phyloP scores from a whole-genome alignment of 1,140 invertebrate genomes.

The Drosophila yakuba region DNA sequence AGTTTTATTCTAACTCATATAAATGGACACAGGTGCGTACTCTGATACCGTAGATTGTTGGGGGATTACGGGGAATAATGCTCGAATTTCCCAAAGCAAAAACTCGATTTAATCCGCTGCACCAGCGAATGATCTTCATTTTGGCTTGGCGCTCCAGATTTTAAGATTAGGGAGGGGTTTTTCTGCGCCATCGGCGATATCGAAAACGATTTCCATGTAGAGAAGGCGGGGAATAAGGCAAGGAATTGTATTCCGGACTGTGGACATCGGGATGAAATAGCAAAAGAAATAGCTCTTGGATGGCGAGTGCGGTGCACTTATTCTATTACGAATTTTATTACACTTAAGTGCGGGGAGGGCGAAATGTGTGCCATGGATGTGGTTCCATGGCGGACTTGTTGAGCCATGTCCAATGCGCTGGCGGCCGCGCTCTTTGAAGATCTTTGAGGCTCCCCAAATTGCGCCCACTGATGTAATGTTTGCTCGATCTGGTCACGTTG shows the following conservation, averaged over 20 bases:
- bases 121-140: constrained; percentile 57
- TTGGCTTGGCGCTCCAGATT: constrained; percentile 50
- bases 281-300: constrained; percentile 4
- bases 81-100: constrained; percentile 27
- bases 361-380: constrained; percentile 74
- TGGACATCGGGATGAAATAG: constrained; percentile 2
- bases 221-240: constrained; percentile 6
- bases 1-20: constrained; percentile 48
- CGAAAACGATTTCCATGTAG: constrained; percentile 70
- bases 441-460: constrained; percentile 41
- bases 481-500: constrained; percentile 80
- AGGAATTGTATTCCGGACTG: not conserved
- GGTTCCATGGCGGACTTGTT: constrained; percentile 27
- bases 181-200: constrained; percentile 48
- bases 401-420: constrained; percentile 71
- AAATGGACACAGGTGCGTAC: constrained; percentile 52
- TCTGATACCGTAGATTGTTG: constrained; percentile 23
- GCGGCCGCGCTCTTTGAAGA: constrained; percentile 72
- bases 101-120: constrained; percentile 38
- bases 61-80: constrained; percentile 24
- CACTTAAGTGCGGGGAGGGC: constrained; percentile 75
- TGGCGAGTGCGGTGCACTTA: constrained; percentile 55
- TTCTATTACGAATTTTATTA: constrained; percentile 83
- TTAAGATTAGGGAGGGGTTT: constrained; percentile 22
- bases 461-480: constrained; percentile 74